These are phyloP conservation scores for Epinephelus awoara DNA, from an alignment of 2,797 vertebrate genomes.

Conservation along the genomic window DNA sequence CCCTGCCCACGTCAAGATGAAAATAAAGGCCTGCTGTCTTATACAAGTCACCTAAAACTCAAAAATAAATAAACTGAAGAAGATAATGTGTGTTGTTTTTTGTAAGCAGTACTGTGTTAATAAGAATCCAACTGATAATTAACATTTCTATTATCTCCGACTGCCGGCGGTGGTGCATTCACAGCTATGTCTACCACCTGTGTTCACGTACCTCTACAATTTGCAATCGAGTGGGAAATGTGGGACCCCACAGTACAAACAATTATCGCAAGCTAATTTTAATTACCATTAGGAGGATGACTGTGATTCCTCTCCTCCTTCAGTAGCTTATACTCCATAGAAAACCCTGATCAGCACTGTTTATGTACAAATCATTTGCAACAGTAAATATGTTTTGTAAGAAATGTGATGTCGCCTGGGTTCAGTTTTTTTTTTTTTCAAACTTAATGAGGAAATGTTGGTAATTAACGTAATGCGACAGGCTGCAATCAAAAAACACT, in stretches of 20 bases:
- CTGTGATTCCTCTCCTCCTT: not conserved
- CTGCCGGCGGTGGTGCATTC: not conserved
- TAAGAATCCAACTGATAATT: constrained; percentile 2
- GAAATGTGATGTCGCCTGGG: not conserved
- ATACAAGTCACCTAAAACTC: not conserved
- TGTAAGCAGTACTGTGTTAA: not conserved
- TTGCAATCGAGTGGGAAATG: constrained; percentile 15
- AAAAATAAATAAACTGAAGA: not conserved
- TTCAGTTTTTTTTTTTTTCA: not conserved
- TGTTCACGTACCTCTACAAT: constrained; percentile 2
- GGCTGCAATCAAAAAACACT: not conserved
- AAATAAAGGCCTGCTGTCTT: not conserved
- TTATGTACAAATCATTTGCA: not conserved
- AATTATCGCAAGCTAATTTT: constrained; percentile 3
- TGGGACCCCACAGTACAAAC: not conserved
- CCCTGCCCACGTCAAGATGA: not conserved
- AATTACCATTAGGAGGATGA: constrained; percentile 9
- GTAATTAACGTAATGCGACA: not conserved
- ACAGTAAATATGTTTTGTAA: constrained; percentile 1
- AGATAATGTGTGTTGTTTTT: not conserved
- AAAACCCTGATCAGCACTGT: constrained; percentile 1
- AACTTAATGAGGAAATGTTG: not conserved
- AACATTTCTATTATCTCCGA: not conserved
- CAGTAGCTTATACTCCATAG: not conserved
- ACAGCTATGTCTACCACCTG: constrained; percentile 11